A percentile compares a stretch with the other conserved stretches of the same genome.
phyloP scores from a whole-genome alignment of 2,888 invertebrate genomes.

The Drosophila siamana region DNA sequence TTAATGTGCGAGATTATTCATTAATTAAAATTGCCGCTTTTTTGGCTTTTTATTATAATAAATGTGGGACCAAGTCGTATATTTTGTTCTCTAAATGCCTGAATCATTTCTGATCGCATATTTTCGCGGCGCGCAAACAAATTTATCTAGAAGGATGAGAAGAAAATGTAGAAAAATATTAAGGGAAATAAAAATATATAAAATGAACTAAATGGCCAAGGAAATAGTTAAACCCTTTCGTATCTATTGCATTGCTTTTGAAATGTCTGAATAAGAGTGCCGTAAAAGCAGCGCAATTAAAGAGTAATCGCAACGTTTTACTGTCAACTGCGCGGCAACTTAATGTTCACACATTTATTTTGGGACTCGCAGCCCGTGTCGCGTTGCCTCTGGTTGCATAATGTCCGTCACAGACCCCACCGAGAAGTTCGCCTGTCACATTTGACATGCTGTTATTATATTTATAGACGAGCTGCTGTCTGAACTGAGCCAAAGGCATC shows the following conservation, averaged over 20 bases:
- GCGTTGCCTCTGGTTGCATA: conserved; percentile 33
- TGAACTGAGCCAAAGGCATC: conserved; percentile 9
- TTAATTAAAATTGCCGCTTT: conserved; percentile 36
- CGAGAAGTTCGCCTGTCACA: conserved; percentile 34
- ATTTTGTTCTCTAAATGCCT: conserved; percentile 20
- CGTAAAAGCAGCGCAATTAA: background rate
- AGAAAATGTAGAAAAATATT: background rate
- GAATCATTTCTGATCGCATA: conserved; percentile 18
- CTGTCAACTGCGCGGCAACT: background rate
- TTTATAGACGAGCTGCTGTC: conserved; percentile 43
- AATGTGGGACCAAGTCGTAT: conserved; percentile 18
- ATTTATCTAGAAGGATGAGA: background rate
- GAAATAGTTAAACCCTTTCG: too few relatives aligned
- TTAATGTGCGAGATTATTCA: conserved; percentile 30
- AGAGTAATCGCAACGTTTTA: background rate
- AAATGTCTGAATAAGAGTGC: too few relatives aligned
- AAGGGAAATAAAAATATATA: too few relatives aligned
- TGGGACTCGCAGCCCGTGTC: conserved; percentile 2
- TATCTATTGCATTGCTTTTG: too few relatives aligned
- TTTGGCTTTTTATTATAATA: conserved; percentile 28
- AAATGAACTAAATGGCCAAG: background rate
- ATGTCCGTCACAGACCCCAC: conserved; percentile 19
- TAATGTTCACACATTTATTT: conserved; percentile 8
- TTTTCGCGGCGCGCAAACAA: background rate
- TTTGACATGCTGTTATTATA: conserved; percentile 51